Base-by-base conservation (phyloP, 2,797 vertebrate genomes). In the Darevskia mixta region DNA sequence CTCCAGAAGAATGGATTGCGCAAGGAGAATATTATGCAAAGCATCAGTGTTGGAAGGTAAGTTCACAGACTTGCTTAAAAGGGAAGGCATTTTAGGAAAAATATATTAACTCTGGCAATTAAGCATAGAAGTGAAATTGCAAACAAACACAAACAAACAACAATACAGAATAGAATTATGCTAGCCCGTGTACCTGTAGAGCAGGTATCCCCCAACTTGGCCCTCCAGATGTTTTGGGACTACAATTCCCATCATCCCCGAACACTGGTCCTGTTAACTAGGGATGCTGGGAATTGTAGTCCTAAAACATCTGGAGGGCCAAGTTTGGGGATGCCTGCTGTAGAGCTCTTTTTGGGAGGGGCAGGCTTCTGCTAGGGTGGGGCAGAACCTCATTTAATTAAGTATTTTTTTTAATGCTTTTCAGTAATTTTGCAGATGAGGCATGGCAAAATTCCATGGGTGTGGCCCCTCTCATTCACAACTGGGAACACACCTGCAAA, bases 1-100 rank as follows among this genome's bases (percentile, higher is more conserved):
- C 96, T 75, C 94, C 95, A 23, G 93, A 95, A 84, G 97, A 98
- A 78, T 98, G 97, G 97, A 96, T 97, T n/a, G 93, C 94, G 8
- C 96, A 97, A 90, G 97, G 97, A 88, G 97, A 98, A 25, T 98
- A 98, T 89, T 98, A 97, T 1, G 97, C 97, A 69, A 97, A 96
- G 85, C 97, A 98, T 90, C 97, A 97, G 87, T 98, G 97, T 90
- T 98, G 97, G 97, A 97, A 97, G 97, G 97, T 98, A 94, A 84
- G 92, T 90, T 35, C 45, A 27, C 35, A 32, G 41, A 1, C 86
- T 90, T 86, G 8, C 77, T 20, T 90, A 83, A 90, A 93, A 78
- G 73, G 27, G 18, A 20, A 10, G 61, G 23, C 5, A 29, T 13
- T 8, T n/a, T 29, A 23, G 10, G 41, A 29, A 29, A 29, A 45